phyloP scores from a whole-genome alignment of 2,888 invertebrate species.

The Dryocosmus kuriphilus region DNA sequence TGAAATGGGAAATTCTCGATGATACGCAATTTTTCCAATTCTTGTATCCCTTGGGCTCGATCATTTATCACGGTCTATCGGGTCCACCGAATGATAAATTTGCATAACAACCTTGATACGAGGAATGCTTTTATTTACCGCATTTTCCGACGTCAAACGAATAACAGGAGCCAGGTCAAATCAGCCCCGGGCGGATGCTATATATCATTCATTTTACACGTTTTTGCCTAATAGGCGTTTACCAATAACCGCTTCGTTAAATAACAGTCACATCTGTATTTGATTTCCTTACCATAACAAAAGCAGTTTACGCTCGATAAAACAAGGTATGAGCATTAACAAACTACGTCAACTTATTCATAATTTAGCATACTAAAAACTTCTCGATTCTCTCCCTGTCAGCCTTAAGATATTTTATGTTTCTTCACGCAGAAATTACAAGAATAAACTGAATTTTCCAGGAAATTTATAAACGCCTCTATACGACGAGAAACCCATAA shows the following conservation, averaged over 20 bases:
- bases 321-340: neutral
- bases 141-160: constrained; percentile 33
- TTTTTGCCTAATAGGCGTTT: constrained; percentile 22
- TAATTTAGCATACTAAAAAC: constrained; percentile 17
- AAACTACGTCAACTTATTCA: neutral
- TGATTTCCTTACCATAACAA: constrained; percentile 20
- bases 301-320: neutral
- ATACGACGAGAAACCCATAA: no score
- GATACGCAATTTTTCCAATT: constrained; percentile 37
- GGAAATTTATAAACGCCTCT: no score
- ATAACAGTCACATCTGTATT: constrained; percentile 5
- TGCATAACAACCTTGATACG: constrained; percentile 40
- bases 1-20: constrained; percentile 11
- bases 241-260: constrained; percentile 11
- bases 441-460: neutral
- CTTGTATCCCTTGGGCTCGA: constrained; percentile 31
- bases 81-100: constrained; percentile 38
- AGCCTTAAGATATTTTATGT: neutral
- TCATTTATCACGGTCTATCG: constrained; percentile 39
- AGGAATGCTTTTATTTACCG: constrained; percentile 38
- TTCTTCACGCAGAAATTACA: neutral
- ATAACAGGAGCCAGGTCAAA: constrained; percentile 34
- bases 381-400: neutral
- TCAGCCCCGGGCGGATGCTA: constrained; percentile 11
- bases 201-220: constrained; percentile 33